Conservation (phyloP, 2,797 vertebrate genomes). For the Neosilurus hyrtlii region DNA sequence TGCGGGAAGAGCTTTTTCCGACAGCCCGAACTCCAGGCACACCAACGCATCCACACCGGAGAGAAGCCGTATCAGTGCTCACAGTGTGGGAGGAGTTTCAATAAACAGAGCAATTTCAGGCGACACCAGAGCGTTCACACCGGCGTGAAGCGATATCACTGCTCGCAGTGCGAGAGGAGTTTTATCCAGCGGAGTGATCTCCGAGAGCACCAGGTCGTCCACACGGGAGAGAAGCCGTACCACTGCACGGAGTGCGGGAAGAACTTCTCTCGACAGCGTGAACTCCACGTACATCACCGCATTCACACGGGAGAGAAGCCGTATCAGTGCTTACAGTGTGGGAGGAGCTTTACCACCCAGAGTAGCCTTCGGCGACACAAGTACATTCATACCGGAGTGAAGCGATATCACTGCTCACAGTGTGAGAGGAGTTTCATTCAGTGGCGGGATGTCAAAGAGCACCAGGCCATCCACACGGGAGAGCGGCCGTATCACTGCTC, state of each 20-base stretch:
- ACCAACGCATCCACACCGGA: not conserved
- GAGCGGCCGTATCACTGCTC: not conserved
- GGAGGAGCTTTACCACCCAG: not conserved
- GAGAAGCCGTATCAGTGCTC: not conserved
- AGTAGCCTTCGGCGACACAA: not conserved
- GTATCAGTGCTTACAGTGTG: not conserved
- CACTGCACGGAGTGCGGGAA: not conserved
- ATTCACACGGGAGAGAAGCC: not conserved
- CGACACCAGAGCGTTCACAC: not conserved
- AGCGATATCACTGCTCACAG: not conserved
- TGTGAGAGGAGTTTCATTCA: not conserved
- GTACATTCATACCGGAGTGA: not conserved
- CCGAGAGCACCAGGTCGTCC: not conserved
- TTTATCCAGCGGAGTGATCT: not conserved
- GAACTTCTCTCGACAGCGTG: not conserved
- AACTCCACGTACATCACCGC: not conserved
- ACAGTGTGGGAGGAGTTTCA: not conserved
- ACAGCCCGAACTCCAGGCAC: not conserved
- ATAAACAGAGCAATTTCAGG: not conserved
- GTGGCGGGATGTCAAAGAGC: not conserved
- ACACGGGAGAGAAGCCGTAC: not conserved
- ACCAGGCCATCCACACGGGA: not conserved
- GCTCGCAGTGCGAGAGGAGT: not conserved
- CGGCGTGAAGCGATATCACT: not conserved
- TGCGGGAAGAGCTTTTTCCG: not conserved